phyloP scores from a whole-genome alignment of 2,888 invertebrate species.

The Synanthedon andrenaeformis region DNA sequence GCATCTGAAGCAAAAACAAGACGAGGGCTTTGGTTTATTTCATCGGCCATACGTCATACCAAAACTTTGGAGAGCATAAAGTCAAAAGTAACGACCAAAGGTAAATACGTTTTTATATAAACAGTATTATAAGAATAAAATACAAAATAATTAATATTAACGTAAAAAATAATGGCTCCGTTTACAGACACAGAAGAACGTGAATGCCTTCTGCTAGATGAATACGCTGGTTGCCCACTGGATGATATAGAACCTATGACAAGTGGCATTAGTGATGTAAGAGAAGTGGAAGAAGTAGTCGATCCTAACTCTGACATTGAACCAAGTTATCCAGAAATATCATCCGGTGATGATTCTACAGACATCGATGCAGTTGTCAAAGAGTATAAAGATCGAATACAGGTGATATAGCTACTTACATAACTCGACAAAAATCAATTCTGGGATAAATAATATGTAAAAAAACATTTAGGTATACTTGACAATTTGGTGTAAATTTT shows the following conservation, averaged over 20 bases:
- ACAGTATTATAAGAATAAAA: background rate
- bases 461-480: too few relatives aligned
- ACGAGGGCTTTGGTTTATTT: constrained; percentile 64
- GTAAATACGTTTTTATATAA: constrained; percentile 16
- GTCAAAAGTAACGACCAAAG: constrained; percentile 54
- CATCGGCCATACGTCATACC: constrained; percentile 59
- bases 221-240: constrained; percentile 54
- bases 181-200: constrained; percentile 64
- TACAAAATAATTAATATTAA: too few relatives aligned
- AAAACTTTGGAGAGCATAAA: constrained; percentile 63
- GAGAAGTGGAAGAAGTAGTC: constrained; percentile 40
- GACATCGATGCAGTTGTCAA: constrained; percentile 84
- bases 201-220: constrained; percentile 71
- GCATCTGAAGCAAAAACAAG: constrained; percentile 38
- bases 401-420: constrained; percentile 44
- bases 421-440: background rate
- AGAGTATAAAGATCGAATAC: constrained; percentile 79
- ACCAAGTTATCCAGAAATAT: constrained; percentile 70
- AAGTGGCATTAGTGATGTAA: constrained; percentile 30
- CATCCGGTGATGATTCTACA: constrained; percentile 74
- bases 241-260: constrained; percentile 45
- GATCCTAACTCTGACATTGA: constrained; percentile 38
- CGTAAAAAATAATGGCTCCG: too few relatives aligned
- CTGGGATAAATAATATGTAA: background rate
- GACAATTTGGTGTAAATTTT: too few relatives aligned